Evolutionary conservation across 2,888 invertebrate genomes (phyloP).

Genomic region (Megastigmus dorsalis): DNA sequence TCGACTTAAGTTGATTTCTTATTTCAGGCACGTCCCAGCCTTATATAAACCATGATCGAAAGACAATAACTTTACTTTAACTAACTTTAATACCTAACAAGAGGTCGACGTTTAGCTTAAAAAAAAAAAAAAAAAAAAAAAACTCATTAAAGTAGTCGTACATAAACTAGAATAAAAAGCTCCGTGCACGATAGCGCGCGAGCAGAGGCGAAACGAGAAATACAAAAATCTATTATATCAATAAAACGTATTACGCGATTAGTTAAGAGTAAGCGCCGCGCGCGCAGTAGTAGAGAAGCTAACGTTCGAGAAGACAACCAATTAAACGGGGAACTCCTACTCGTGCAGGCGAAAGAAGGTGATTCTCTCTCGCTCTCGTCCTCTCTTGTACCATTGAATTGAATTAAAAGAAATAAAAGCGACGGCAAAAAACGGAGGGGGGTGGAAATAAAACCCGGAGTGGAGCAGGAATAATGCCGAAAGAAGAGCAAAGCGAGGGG

Average conservation of each 20-base stretch:
- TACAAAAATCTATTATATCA: conserved; percentile 42
- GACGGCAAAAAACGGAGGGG: not conserved
- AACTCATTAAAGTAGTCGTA: too few species aligned
- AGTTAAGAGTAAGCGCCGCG: conserved; percentile 11
- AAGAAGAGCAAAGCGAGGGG: conserved; percentile 4
- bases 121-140: too few species aligned
- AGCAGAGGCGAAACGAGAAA: too few species aligned
- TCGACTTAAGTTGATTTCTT: too few species aligned
- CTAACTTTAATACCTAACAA: too few species aligned
- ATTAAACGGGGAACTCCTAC: conserved; percentile 45
- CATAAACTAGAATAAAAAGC: too few species aligned
- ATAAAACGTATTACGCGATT: conserved; percentile 52
- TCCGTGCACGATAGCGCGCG: too few species aligned
- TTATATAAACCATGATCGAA: too few species aligned
- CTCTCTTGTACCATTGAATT: conserved; percentile 25
- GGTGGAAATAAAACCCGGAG: not conserved
- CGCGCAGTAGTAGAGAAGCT: too few species aligned
- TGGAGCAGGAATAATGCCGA: not conserved
- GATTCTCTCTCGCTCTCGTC: conserved; percentile 1
- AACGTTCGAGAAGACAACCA: conserved; percentile 43
- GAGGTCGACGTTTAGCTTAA: too few species aligned
- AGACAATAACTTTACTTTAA: too few species aligned
- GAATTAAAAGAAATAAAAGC: conserved; percentile 51
- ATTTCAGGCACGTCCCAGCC: too few species aligned
- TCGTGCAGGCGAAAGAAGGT: not conserved